Evolutionary conservation across 2,113 vertebrate genomes (phyloP), one percentile per base, ranked within the genome.

Genomic region (Poicephalus gulielmi): DNA sequence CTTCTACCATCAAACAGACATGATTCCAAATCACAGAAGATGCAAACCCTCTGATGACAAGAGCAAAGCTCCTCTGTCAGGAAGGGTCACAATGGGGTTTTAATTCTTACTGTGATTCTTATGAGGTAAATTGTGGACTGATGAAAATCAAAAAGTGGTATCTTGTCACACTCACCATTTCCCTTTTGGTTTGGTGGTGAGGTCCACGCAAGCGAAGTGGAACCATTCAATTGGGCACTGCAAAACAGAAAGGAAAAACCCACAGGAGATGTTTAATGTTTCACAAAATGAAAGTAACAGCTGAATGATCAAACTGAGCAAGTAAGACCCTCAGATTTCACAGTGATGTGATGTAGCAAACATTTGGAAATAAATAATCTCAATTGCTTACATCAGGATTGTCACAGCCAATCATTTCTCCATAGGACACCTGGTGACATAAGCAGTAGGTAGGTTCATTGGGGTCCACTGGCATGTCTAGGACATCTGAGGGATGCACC

Each of bases 171-270:
- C 99, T 97, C 96, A 99, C 99, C 99, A 99, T 98, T 99, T 99
- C 93, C 99, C 99, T 98, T 99, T 99, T n/a, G 99, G 99, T 95
- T 99, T 99, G 43, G 99, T 99, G 80, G 99, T 98, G 59, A 99
- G 99, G 94, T 99, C 99, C 91, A 99, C 99, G 52, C 99, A 99
- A 50, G 99, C 99, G 44, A 99, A 99, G 97, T 99, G 99, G 97
- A 99, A 99, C 99, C 99, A 99, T 78, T 99, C 99, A 11, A 99
- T 99, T 1, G 99, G 99, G 98, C 99, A 99, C 99, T 99, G 95
- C 53, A 90, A 52, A 60, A 75, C 60, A 90, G 93, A 84, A 77
- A 96, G 33, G 11, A 49, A 90, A 67, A 88, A 15, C 67, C 14
- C 80, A 63, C 35, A 67, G 35, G 10, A 46, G 37, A 91, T 3